Evolutionary conservation across 2,888 invertebrate species (phyloP), one percentile per base, ranked within the genome.

Genomic region (Hydrotaea cyrtoneurina): DNA sequence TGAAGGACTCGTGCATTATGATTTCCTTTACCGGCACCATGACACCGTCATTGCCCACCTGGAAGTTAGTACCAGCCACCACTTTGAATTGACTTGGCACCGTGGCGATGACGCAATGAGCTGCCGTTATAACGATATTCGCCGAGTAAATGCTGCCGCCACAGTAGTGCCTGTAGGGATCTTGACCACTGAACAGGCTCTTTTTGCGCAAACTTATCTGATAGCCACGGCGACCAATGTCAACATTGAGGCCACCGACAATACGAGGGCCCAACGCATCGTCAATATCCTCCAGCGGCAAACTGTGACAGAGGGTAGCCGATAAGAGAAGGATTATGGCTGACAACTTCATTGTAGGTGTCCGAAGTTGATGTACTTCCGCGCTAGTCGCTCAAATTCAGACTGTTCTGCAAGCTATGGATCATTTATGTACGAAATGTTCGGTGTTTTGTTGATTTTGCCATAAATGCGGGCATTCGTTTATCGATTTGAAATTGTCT

Each of bases 11-110:
- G 86, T 95, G 94, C 86, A 91, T 91, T 0, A 92, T 82, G 3
- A 94, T 87, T 43, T 92, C 92, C 0, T 92, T 92, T 0, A 95
- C 93, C 26, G 92, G 91, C 3, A 93, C 92, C 0, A 94, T 19
- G 8, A 88, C 81, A 1, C 95, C 95, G 78, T 89, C 89, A 0
- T 92, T 93, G 0, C 87, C 78, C 0, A 90, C 89, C 62, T 90
- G 93, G 2, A 89, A 90, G 1, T 93, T 93, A 0, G 94, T 93
- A 0, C 94, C 95, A 1, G 93, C 94, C 0, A 94, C 93, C 5
- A 95, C 88, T 80, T 88, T 87, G 15, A 86, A 86, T 80, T 89
- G 87, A 13, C 88, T 88, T 0, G 89, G n/a, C 3, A 87, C 86
- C 0, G 86, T 84, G 2, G 55, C 87, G 15, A 86, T 87, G 15